Percentiles rank a stretch among this genome's conserved stretches.
Evolutionary conservation across 2,888 invertebrate genomes (phyloP).

Genomic region (Drosophila paramelanica): DNA sequence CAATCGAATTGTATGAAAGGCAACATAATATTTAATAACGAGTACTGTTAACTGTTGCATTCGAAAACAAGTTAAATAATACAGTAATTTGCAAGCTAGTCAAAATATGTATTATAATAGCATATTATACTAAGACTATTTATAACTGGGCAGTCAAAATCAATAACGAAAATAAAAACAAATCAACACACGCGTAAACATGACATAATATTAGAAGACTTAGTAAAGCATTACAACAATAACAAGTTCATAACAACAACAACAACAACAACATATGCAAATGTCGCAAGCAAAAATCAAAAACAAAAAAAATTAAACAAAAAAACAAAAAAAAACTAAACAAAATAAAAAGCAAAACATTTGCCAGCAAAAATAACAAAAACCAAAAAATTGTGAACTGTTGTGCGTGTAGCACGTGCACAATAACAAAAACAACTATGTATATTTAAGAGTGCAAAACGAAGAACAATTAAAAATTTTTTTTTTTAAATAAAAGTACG

Average conservation of each 20-base stretch:
- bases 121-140: slow-evolving; percentile 31
- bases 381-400: slow-evolving; percentile 30
- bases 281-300: slow-evolving; percentile 21
- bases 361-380: slow-evolving; percentile 23
- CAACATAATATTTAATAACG: slow-evolving; percentile 25
- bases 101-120: slow-evolving; percentile 40
- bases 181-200: slow-evolving; percentile 32
- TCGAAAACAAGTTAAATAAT: slow-evolving; percentile 18
- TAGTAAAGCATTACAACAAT: slow-evolving; percentile 51
- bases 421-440: slow-evolving; percentile 38
- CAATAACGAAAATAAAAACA: slow-evolving; percentile 32
- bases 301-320: slow-evolving; percentile 2
- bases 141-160: slow-evolving; percentile 43
- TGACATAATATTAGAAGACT: slow-evolving; percentile 46
- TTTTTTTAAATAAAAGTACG: slow-evolving; percentile 47
- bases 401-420: slow-evolving; percentile 32
- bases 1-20: slow-evolving; percentile 67
- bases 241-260: slow-evolving; percentile 25
- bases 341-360: slow-evolving; percentile 19
- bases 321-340: slow-evolving; percentile 6
- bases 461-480: slow-evolving; percentile 68
- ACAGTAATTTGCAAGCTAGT: slow-evolving; percentile 47
- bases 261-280: slow-evolving; percentile 40
- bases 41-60: slow-evolving; percentile 66
- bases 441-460: slow-evolving; percentile 49